Conservation (phyloP, 2,113 vertebrate genomes). For the Lophura nycthemera region DNA sequence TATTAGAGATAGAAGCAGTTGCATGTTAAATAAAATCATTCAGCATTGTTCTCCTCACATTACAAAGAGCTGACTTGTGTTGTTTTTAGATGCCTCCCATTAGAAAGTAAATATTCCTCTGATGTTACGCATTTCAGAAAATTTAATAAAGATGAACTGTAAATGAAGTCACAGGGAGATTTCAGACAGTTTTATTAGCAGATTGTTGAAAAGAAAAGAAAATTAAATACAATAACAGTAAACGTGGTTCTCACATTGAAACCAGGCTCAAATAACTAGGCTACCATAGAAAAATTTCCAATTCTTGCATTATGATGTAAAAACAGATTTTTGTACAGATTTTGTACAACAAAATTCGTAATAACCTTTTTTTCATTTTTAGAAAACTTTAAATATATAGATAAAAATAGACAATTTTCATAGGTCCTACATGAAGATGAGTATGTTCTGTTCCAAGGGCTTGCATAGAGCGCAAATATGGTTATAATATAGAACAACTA, state of each 20-base stretch:
- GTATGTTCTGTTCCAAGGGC: conserved; percentile 86
- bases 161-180: conserved; percentile 83
- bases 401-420: conserved; percentile 92
- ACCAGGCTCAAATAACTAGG: conserved; percentile 86
- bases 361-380: conserved; percentile 89
- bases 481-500: conserved; percentile 87
- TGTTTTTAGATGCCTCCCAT: conserved; percentile 85
- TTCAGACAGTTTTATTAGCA: conserved; percentile 91
- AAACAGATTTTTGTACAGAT: conserved; percentile 90
- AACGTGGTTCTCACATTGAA: conserved; percentile 88
- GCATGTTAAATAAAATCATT: conserved; percentile 87
- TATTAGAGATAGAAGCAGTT: conserved; percentile 86
- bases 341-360: conserved; percentile 91
- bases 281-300: conserved; percentile 89
- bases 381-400: conserved; percentile 92
- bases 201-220: conserved; percentile 89
- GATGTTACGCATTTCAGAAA: conserved; percentile 79
- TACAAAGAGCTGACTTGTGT: conserved; percentile 87
- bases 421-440: conserved; percentile 89
- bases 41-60: conserved; percentile 80
- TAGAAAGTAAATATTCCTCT: conserved; percentile 86
- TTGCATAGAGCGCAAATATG: conserved; percentile 88
- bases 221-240: conserved; percentile 88
- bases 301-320: conserved; percentile 89
- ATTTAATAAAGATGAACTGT: conserved; percentile 83